Base-by-base conservation (phyloP, 2,797 vertebrate species). In the Pygocentrus nattereri region DNA sequence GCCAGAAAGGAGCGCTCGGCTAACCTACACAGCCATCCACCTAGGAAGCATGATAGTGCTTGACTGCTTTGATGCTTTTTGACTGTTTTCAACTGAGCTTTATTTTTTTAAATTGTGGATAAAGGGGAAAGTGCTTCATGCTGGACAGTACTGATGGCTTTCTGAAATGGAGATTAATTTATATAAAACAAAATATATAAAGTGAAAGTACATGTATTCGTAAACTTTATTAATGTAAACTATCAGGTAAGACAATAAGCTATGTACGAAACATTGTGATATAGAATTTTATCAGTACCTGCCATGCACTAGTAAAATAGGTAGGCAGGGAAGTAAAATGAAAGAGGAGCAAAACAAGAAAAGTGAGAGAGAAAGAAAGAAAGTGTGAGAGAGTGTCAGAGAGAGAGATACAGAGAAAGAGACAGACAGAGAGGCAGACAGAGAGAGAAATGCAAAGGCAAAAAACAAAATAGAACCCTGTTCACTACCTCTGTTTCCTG, bases 341-440 rank as follows among this genome's bases (percentile, higher is more conserved):
- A 10, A 44, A 10, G 1, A 44, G 44, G 41, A 31, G 52, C 52
- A 61, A 27, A 19, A 52, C 25, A 56, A 74, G 78, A 58, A 31
- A 34, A 59, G 80, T 59, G 5, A 11, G 3, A 4, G n/a, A 38
- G 47, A 23, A 54, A 62, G 19, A 80, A 5, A 73, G n/a, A 84
- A 86, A 81, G 79, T 85, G 11, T 5, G 41, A 90, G 80, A 88
- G n/a, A 23, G 3, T 13, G 23, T 59, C 56, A 47, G 41, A 59
- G 23, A 47, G 78, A 79, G 49, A 27, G 27, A 59, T 75, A 58
- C 5, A n/a, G 8, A 5, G 88, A 89, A 85, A 85, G 86, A 84
- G 88, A 88, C 8, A 44, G 41, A 44, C 84, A 76, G 73, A 5
- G 5, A 50, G 19, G 10, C 0, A 47, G 7, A 65, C 4, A 74